A percentile compares a stretch with the other conserved stretches of the same genome.
These are phyloP conservation scores for Eugnorisma glareosa DNA, from an alignment of 2,888 invertebrate species.

Conservation along the genomic window DNA sequence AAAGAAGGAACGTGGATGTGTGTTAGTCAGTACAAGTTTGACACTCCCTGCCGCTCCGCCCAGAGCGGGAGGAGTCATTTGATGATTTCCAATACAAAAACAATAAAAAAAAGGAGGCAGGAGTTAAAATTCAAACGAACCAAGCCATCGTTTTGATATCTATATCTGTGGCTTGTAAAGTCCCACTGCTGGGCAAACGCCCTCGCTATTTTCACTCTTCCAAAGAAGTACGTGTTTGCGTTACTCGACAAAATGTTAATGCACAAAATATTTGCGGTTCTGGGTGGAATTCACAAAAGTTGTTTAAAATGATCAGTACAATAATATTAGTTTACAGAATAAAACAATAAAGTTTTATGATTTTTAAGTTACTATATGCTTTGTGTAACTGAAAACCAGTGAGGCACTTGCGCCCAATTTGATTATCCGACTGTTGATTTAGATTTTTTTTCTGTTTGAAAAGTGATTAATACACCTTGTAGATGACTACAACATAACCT, in stretches of 20 bases:
- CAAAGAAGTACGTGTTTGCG: not conserved
- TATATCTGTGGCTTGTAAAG: not conserved
- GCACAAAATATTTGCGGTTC: fast-evolving
- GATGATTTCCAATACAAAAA: too few species aligned
- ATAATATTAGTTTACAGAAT: not conserved
- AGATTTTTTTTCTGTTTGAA: not conserved
- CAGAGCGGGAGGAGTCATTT: too few species aligned
- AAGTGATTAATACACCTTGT: not conserved
- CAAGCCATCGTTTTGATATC: not conserved
- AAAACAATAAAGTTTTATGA: not conserved
- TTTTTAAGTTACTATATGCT: too few species aligned
- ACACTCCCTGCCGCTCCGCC: too few species aligned
- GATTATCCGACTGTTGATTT: not conserved
- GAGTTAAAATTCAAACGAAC: not conserved
- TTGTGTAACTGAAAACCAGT: not conserved
- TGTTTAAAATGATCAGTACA: not conserved
- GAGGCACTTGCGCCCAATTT: too few species aligned
- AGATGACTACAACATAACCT: not conserved
- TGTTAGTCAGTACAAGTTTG: too few species aligned
- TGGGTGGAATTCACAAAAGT: not conserved
- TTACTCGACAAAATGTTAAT: not conserved
- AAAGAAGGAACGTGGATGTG: too few species aligned
- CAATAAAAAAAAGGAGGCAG: too few species aligned
- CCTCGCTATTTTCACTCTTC: not conserved
- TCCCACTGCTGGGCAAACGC: not conserved